Base-by-base conservation (phyloP, 2,113 vertebrate species). In the Laterallus jamaicensis region DNA sequence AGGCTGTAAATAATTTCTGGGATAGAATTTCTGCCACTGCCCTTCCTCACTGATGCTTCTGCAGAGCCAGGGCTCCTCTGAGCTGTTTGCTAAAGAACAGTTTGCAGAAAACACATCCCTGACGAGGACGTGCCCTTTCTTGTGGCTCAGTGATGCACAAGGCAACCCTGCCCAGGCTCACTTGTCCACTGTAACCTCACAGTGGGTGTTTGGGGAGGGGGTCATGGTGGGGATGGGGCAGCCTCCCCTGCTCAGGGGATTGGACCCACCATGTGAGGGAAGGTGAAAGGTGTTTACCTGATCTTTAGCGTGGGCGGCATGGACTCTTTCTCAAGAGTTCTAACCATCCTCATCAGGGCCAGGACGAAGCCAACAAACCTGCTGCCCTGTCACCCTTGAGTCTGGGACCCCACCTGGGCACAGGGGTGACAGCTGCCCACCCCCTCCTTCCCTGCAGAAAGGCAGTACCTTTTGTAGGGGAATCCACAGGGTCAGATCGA, bases 131-230 rank as follows among this genome's bases (percentile, higher is more conserved):
- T 55, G 50, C 24, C 75, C 78, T 90, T 90, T 44, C 63, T 40
- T 39, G 11, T 0, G 4, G 25, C 42, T 74, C 63, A 59, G 79
- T 55, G 87, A 47, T 63, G 49, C 31, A 29, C 0, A 5, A 39
- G 3, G 4, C 1, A 10, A 9, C 50, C 28, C 47, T 21, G 44
- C 5, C 24, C 24, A 66, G 32, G 44, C 6, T 84, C 47, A 13
- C 10, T 20, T 2, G 29, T 19, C 52, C 49, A 8, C 11, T 26
- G 13, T 5, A 12, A 2, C 0, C 1, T 21, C 39, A 22, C 39
- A 20, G 10, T 0, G 3, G 29, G 28, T 26, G 25, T 56, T 37
- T 25, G 49, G 42, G 26, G 4, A 15, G 25, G 35, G 6, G 4
- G 29, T 19, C 11, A 11, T 56, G 55, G 55, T 56, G 26, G 6